Percentiles rank a stretch among this genome's conserved stretches.
phyloP scores from a whole-genome alignment of 2,113 vertebrate species.

The Saiga tatarica region DNA sequence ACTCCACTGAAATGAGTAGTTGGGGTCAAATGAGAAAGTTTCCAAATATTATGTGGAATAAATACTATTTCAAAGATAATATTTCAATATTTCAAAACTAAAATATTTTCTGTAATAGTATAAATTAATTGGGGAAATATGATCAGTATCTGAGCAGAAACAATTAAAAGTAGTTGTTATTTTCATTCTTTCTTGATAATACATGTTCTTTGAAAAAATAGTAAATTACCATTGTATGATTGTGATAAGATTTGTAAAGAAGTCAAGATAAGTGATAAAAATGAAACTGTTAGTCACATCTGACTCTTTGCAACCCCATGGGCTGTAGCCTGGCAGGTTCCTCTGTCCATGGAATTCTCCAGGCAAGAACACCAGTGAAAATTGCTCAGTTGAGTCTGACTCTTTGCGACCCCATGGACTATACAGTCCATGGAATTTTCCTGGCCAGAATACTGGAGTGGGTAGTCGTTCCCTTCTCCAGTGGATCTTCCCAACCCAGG shows the following conservation, averaged over 20 bases:
- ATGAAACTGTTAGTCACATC: not conserved
- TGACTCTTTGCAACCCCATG: not conserved
- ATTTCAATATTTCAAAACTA: constrained; percentile 36
- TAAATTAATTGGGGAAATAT: constrained; percentile 41
- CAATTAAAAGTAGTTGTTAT: constrained; percentile 18
- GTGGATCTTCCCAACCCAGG: not conserved
- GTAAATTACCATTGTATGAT: constrained; percentile 8
- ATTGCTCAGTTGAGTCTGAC: not conserved
- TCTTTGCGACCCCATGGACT: not conserved
- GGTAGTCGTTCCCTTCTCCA: not conserved
- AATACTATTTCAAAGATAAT: constrained; percentile 8
- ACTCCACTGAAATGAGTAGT: constrained; percentile 11
- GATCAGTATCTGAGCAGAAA: not conserved
- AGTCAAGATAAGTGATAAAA: not conserved
- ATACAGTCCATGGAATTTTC: not conserved
- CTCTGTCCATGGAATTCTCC: not conserved
- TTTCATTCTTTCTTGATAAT: constrained; percentile 30
- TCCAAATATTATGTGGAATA: constrained; percentile 25
- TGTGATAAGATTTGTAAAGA: not conserved
- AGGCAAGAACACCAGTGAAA: not conserved
- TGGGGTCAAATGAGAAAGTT: constrained; percentile 16
- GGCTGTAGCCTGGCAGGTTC: not conserved
- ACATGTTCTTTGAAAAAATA: constrained; percentile 19
- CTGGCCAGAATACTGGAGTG: not conserved
- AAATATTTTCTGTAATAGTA: constrained; percentile 38